Conservation (phyloP, 2,113 vertebrate genomes). For the Neogobius melanostomus region DNA sequence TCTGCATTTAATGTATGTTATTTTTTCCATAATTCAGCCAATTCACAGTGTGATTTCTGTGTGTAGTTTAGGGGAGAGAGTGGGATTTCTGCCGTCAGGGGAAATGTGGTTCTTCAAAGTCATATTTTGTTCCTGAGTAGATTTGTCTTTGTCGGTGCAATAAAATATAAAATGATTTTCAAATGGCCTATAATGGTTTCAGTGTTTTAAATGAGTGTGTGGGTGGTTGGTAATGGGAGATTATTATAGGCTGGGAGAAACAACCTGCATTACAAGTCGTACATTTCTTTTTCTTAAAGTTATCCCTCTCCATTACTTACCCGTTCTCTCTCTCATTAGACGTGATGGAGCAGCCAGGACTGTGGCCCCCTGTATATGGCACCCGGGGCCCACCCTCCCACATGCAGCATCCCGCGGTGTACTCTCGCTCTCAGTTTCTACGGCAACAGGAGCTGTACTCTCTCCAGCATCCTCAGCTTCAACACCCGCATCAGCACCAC, state of each 20-base stretch:
- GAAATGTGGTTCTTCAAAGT: conserved; percentile 53
- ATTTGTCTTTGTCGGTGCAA: conserved; percentile 30
- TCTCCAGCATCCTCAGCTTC: conserved; percentile 86
- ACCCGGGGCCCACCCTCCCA: conserved; percentile 87
- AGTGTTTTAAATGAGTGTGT: conserved; percentile 42
- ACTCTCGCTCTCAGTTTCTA: conserved; percentile 91
- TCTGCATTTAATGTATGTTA: conserved; percentile 52
- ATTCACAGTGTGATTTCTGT: conserved; percentile 48
- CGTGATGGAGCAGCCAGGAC: conserved; percentile 93
- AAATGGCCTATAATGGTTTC: conserved; percentile 57
- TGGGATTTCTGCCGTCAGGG: conserved; percentile 60
- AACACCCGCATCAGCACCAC: conserved; percentile 77
- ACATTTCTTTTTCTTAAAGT: conserved; percentile 36
- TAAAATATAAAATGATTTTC: conserved; percentile 52
- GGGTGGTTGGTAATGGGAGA: conserved; percentile 45
- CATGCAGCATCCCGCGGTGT: conserved; percentile 93
- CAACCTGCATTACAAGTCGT: conserved; percentile 10
- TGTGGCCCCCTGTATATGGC: conserved; percentile 94
- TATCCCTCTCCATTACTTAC: conserved; percentile 37
- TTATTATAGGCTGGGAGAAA: conserved; percentile 23
- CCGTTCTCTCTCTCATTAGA: conserved; percentile 78
- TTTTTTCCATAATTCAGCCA: conserved; percentile 53
- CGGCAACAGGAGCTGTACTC: conserved; percentile 93
- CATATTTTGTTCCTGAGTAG: conserved; percentile 34
- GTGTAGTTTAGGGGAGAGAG: conserved; percentile 31